phyloP scores from a whole-genome alignment of 2,797 vertebrate genomes.

The Silurus aristotelis region DNA sequence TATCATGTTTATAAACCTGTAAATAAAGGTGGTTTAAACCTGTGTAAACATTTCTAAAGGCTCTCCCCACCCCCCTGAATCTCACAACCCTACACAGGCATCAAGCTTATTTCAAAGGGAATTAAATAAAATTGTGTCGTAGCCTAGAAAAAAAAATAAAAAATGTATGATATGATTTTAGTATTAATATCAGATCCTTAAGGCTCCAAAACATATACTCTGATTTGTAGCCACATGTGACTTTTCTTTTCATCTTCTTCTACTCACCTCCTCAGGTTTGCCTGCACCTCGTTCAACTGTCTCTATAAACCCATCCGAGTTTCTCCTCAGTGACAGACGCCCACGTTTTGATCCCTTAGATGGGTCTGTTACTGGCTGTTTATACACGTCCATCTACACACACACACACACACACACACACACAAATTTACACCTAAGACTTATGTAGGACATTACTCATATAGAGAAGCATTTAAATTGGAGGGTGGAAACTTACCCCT shows the following conservation, averaged over 20 bases:
- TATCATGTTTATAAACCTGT: no score
- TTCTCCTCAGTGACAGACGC: conserved; percentile 74
- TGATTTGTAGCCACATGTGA: background rate
- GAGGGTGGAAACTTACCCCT: conserved; percentile 63
- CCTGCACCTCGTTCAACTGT: conserved; percentile 74
- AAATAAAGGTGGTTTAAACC: no score
- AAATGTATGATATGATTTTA: no score
- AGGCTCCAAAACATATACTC: background rate
- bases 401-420: conserved; percentile 14
- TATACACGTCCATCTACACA: conserved; percentile 77
- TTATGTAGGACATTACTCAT: background rate
- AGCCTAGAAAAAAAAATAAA: no score
- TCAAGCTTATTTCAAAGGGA: no score
- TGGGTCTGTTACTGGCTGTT: conserved; percentile 77
- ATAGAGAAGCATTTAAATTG: background rate
- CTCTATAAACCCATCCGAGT: conserved; percentile 73
- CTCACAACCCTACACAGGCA: no score
- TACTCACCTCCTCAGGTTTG: conserved; percentile 76
- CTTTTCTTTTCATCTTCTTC: background rate
- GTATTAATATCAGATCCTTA: no score
- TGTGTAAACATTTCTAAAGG: no score
- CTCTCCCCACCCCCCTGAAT: no score
- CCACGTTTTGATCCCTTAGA: conserved; percentile 78
- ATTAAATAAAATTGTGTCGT: no score
- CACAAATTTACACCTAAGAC: background rate